phyloP scores from a whole-genome alignment of 1,140 invertebrate species.

The Halyomorpha halys region DNA sequence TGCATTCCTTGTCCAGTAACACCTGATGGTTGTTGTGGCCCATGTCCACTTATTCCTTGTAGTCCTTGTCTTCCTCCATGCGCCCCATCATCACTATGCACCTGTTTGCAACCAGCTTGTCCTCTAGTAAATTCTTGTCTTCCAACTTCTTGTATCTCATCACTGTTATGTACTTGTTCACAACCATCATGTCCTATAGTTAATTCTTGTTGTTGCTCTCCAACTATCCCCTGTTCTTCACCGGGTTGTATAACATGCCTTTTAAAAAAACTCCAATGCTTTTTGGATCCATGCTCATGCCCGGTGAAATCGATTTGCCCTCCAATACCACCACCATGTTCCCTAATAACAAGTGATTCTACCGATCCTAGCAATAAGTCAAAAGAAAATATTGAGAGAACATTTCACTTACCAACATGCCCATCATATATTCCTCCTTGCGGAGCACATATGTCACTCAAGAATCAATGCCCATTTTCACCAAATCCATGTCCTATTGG shows the following conservation, averaged over 20 bases:
- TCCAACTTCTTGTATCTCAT: too few relatives aligned
- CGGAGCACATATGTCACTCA: background rate
- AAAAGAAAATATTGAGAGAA: background rate
- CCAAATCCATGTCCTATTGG: background rate
- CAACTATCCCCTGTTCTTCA: background rate
- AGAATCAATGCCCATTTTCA: slow-evolving; percentile 1
- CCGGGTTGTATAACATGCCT: background rate
- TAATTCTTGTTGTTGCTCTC: background rate
- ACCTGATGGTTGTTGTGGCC: background rate
- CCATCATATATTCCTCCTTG: background rate
- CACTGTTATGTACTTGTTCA: background rate
- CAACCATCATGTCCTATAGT: background rate
- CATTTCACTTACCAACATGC: slow-evolving; percentile 4
- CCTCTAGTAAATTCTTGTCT: background rate
- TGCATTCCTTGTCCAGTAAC: too few relatives aligned
- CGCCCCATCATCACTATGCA: too few relatives aligned
- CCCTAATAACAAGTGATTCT: background rate
- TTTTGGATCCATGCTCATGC: background rate
- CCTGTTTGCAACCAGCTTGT: too few relatives aligned
- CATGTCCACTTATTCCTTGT: background rate
- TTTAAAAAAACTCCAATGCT: too few relatives aligned
- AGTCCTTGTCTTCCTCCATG: background rate
- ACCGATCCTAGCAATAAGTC: too few relatives aligned
- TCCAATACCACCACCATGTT: slow-evolving; percentile 1
- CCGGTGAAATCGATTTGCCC: background rate